Percentiles rank a stretch among this genome's conserved stretches.
These are phyloP conservation scores for Patella caerulea DNA, from an alignment of 2,888 invertebrate species.

Conservation along the genomic window DNA sequence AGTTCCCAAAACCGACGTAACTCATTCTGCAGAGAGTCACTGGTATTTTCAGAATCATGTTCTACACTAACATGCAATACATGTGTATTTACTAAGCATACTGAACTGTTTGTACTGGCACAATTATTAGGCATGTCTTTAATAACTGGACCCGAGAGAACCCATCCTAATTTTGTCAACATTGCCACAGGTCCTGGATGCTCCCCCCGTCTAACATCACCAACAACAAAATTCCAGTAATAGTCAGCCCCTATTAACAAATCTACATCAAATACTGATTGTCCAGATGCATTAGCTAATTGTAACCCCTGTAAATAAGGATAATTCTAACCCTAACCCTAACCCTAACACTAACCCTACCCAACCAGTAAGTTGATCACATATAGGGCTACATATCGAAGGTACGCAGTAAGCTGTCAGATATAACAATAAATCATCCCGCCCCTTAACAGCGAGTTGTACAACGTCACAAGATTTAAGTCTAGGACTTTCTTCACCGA, in stretches of 20 bases:
- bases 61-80: not conserved
- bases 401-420: slow-evolving; percentile 4
- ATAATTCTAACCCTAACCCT: too few species aligned
- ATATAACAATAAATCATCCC: not conserved
- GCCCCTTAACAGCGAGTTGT: not conserved
- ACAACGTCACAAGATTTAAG: not conserved
- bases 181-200: slow-evolving; percentile 1
- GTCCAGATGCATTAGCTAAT: not conserved
- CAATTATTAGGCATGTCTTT: not conserved
- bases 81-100: not conserved
- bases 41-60: not conserved
- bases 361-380: not conserved
- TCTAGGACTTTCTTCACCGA: not conserved
- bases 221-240: not conserved
- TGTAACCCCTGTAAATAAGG: slow-evolving; percentile 3
- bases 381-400: slow-evolving; percentile 6
- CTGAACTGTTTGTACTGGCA: not conserved
- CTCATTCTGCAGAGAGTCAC: not conserved
- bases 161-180: not conserved
- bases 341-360: too few species aligned
- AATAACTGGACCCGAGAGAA: not conserved
- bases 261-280: not conserved
- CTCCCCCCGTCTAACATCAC: not conserved
- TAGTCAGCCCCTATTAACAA: not conserved
- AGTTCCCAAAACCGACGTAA: not conserved